Evolutionary conservation across 2,888 invertebrate genomes (phyloP).

Genomic region (Notocelia uddmanniana): DNA sequence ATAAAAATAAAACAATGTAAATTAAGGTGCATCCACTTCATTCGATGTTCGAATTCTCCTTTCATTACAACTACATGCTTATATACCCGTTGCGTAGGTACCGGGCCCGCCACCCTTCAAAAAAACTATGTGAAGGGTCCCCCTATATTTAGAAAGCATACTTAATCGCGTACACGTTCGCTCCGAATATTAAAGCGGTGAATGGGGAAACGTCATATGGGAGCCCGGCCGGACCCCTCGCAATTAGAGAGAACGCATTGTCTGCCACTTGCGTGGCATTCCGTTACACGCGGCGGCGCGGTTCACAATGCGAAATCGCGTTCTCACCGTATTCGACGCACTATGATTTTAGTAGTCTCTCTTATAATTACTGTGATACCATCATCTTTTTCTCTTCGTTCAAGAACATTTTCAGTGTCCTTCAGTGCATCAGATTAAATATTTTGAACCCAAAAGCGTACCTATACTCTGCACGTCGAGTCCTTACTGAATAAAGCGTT

Average conservation of each 20-base stretch:
- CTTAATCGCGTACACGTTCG: slow-evolving; percentile 81
- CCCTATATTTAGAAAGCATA: slow-evolving; percentile 82
- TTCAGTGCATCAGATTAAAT: no score
- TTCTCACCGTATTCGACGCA: slow-evolving; percentile 33
- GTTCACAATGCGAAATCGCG: slow-evolving; percentile 46
- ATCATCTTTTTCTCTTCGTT: neutral
- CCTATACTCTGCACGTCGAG: no score
- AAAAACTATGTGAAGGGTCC: slow-evolving; percentile 75
- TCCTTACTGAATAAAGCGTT: neutral
- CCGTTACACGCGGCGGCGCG: slow-evolving; percentile 62
- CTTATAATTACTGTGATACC: neutral
- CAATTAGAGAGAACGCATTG: slow-evolving; percentile 75
- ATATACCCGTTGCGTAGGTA: slow-evolving; percentile 78
- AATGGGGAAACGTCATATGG: slow-evolving; percentile 81
- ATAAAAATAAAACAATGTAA: no score
- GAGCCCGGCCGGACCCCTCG: slow-evolving; percentile 65
- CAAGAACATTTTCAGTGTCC: neutral
- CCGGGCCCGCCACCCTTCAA: slow-evolving; percentile 68
- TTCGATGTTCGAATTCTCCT: slow-evolving; percentile 59
- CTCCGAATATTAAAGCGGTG: slow-evolving; percentile 80
- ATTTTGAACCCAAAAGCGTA: no score
- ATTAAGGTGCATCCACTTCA: slow-evolving; percentile 54
- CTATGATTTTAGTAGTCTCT: neutral
- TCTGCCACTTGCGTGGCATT: slow-evolving; percentile 63
- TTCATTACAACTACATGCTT: slow-evolving; percentile 74